phyloP scores from a whole-genome alignment of 2,888 invertebrate species.

The Cephus spinipes region DNA sequence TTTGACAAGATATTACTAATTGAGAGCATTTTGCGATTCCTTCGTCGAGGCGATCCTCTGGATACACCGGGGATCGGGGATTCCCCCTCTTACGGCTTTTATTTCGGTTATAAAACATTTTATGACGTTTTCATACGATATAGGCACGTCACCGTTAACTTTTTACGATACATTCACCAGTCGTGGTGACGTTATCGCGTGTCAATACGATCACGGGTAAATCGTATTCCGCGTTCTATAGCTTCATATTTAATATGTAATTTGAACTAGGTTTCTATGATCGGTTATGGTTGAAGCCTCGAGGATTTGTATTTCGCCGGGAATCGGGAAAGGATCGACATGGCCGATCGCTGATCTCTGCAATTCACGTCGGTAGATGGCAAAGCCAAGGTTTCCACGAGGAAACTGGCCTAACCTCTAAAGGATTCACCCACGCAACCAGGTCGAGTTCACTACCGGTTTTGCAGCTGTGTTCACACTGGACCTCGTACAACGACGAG shows the following conservation, averaged over 20 bases:
- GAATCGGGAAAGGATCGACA: background rate
- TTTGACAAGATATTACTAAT: background rate
- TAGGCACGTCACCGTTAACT: slow-evolving; percentile 20
- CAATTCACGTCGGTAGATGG: background rate
- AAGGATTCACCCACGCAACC: slow-evolving; percentile 31
- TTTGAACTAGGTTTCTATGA: background rate
- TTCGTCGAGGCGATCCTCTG: background rate
- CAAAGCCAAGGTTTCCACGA: background rate
- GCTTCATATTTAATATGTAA: background rate
- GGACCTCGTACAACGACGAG: background rate
- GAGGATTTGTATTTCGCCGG: background rate
- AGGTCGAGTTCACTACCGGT: slow-evolving; percentile 42
- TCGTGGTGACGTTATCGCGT: background rate
- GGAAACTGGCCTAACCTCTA: background rate
- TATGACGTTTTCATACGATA: slow-evolving; percentile 40
- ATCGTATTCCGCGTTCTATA: background rate
- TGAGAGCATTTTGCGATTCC: background rate
- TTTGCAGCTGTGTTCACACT: slow-evolving; percentile 17
- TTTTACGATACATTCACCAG: slow-evolving; percentile 26
- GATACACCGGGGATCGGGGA: background rate
- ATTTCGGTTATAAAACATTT: slow-evolving; percentile 47
- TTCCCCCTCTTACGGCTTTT: background rate
- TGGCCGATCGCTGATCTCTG: background rate
- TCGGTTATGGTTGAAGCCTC: background rate
- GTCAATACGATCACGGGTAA: background rate